Base-by-base conservation (phyloP, 2,797 vertebrate species). In the Parauchenoglanis punctatus region DNA sequence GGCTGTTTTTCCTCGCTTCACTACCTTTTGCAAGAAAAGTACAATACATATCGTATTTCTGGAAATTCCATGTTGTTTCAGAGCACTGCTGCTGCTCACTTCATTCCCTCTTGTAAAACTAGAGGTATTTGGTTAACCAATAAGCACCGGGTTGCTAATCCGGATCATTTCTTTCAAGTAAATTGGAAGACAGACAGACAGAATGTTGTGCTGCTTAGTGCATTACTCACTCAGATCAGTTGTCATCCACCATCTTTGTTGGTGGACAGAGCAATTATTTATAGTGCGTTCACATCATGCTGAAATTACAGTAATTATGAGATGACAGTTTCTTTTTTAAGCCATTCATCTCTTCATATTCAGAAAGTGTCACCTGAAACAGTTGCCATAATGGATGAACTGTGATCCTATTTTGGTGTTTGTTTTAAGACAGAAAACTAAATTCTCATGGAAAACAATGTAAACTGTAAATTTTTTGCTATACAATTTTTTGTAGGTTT, bases 211-310 rank as follows among this genome's bases (percentile, higher is more conserved):
- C 61, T 46, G 78, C 23, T 81, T 46, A 61, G 28, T 81, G 54
- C 58, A 13, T 58, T 80, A 35, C 28, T 35, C 31, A 61, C 40
- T 54, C 23, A 10, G 58, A 82, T 82, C 25, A 46, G 59, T 81
- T 63, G 59, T 65, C 61, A 20, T 65, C 80, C 44, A 7, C 61
- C 46, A 49, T 59, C 80, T 67, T 82, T 82, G 61, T 65, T 49
- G 17, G 59, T 49, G 81, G 61, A 82, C 44, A 65, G 81, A 65
- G 40, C 61, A 28, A 28, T 82, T 82, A 82, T 82, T 65, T 63
- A 80, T 83, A 67, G 81, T 52, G 8, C 17, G 17, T 67, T 67
- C 61, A 52, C 59, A 49, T 82, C 80, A 65, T 13, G 25, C 59
- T 49, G 81, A 67, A 67, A 44, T 83, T 20, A 20, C 61, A 83